phyloP scores from a whole-genome alignment of 2,888 invertebrate species.

The Marasmarcha lunaedactyla region DNA sequence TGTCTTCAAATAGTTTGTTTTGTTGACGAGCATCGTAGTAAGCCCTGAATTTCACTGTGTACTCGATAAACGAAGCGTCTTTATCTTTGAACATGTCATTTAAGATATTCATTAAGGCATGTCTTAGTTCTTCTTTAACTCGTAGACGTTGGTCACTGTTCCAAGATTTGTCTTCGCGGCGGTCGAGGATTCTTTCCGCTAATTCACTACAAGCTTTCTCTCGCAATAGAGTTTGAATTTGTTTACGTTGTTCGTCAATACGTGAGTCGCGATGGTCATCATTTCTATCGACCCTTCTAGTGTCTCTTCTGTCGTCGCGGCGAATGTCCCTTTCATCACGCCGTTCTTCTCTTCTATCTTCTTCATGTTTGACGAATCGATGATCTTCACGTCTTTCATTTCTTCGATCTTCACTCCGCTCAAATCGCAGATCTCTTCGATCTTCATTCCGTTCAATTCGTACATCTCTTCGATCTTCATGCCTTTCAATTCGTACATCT shows the following conservation, averaged over 20 bases:
- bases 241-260: constrained; percentile 7
- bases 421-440: background rate
- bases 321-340: constrained; percentile 4
- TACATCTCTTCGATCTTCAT: background rate
- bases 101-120: constrained; percentile 25
- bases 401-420: background rate
- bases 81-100: constrained; percentile 37
- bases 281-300: no score
- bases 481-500: background rate
- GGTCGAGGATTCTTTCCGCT: constrained; percentile 29
- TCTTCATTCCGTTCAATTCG: background rate
- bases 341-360: no score
- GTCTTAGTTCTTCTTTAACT: constrained; percentile 29
- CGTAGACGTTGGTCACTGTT: constrained; percentile 24
- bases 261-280: constrained; percentile 1
- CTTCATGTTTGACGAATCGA: background rate
- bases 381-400: background rate
- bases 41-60: constrained; percentile 41
- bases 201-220: constrained; percentile 15
- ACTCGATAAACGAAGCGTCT: constrained; percentile 47
- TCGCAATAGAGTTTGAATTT: constrained; percentile 10
- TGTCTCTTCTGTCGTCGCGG: constrained; percentile 1
- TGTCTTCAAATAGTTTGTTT: constrained; percentile 35
- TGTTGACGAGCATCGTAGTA: constrained; percentile 31
- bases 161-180: constrained; percentile 23